Percentiles rank a stretch among this genome's conserved stretches.
phyloP scores from a whole-genome alignment of 2,888 invertebrate genomes.

The Amblyjoppa fuscipennis region DNA sequence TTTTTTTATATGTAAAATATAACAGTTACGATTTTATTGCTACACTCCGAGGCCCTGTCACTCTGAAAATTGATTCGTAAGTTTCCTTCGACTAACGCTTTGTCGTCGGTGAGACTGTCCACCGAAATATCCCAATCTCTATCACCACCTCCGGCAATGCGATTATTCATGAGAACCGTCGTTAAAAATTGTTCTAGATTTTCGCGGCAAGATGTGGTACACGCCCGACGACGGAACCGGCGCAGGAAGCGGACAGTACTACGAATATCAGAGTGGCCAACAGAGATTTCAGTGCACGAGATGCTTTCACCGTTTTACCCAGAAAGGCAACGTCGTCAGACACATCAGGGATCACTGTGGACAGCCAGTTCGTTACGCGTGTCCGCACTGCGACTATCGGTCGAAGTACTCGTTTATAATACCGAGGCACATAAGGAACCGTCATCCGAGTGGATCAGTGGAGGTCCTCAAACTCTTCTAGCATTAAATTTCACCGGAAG shows the following conservation, averaged over 20 bases:
- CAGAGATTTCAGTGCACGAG: constrained; percentile 79
- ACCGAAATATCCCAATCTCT: no score
- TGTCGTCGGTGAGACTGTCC: no score
- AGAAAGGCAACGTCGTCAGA: constrained; percentile 81
- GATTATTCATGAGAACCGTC: no score
- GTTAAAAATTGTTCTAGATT: constrained; percentile 34
- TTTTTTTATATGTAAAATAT: no score
- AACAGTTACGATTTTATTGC: no score
- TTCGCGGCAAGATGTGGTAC: constrained; percentile 10
- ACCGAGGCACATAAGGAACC: constrained; percentile 78
- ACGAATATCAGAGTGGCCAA: constrained; percentile 72
- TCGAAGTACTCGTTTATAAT: constrained; percentile 80
- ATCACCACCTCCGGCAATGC: no score
- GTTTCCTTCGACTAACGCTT: no score
- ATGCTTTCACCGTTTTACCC: constrained; percentile 80
- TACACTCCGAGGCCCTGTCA: no score
- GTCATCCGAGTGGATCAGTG: constrained; percentile 66
- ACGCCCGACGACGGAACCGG: constrained; percentile 11
- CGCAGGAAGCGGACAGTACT: constrained; percentile 8
- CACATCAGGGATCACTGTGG: constrained; percentile 83
- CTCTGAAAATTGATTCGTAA: no score
- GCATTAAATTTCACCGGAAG: neutral
- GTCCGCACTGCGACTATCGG: constrained; percentile 80
- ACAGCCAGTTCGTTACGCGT: constrained; percentile 81
- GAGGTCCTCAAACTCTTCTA: constrained; percentile 77